phyloP scores from a whole-genome alignment of 2,888 invertebrate genomes.

The Nematopogon swammerdamellus region DNA sequence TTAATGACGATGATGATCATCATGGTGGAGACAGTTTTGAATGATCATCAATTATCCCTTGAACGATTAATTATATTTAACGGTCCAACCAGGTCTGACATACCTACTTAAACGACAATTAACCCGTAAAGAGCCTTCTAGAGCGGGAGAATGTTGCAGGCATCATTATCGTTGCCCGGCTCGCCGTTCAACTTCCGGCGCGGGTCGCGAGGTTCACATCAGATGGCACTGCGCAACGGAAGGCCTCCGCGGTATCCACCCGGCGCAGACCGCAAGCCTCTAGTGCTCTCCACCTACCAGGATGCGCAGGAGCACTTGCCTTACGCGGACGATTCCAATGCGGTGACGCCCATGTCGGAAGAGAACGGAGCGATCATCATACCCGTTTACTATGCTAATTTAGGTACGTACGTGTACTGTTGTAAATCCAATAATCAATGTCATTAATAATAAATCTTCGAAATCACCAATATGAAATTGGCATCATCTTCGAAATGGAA shows the following conservation, averaged over 20 bases:
- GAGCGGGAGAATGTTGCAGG: conserved; percentile 53
- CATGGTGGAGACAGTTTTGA: too few relatives aligned
- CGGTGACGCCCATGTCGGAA: conserved; percentile 97
- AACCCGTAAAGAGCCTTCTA: background rate
- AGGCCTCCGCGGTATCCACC: conserved; percentile 78
- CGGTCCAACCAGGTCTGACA: too few relatives aligned
- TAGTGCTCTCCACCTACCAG: conserved; percentile 91
- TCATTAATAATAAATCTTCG: too few relatives aligned
- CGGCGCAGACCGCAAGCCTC: conserved; percentile 86
- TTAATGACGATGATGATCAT: too few relatives aligned
- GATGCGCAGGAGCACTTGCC: conserved; percentile 94
- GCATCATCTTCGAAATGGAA: too few relatives aligned
- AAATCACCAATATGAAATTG: too few relatives aligned
- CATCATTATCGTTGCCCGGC: conserved; percentile 94
- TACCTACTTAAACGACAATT: too few relatives aligned
- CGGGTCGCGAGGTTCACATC: conserved; percentile 88
- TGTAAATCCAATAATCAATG: background rate
- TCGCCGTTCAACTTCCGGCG: conserved; percentile 93
- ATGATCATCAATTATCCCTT: too few relatives aligned
- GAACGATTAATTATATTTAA: too few relatives aligned
- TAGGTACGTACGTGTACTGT: conserved; percentile 50
- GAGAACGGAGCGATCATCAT: conserved; percentile 95
- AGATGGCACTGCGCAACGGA: conserved; percentile 80
- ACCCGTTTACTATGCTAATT: conserved; percentile 84
- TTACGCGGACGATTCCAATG: conserved; percentile 96